These are phyloP conservation scores for Mellivora capensis DNA, from an alignment of 2,113 vertebrate genomes.

Conservation along the genomic window DNA sequence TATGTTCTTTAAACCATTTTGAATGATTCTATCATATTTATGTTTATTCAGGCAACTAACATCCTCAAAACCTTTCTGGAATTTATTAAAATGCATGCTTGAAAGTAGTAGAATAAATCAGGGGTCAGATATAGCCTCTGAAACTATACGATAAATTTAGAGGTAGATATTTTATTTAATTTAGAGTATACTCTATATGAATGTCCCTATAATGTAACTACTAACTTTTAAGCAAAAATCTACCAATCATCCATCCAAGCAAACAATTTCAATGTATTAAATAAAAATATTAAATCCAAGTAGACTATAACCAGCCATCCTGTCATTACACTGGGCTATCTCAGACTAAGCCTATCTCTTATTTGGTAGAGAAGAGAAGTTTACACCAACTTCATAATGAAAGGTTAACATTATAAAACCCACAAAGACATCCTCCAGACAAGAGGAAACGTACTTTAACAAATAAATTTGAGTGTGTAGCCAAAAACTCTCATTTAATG, in stretches of 20 bases:
- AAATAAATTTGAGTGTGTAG: slow-evolving; percentile 11
- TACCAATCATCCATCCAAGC: background rate
- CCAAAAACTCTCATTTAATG: background rate
- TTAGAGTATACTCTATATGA: background rate
- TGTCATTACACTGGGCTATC: background rate
- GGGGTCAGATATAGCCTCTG: background rate
- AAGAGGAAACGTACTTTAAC: slow-evolving; percentile 45
- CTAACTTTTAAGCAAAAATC: slow-evolving; percentile 23
- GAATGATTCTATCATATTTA: background rate
- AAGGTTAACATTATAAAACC: slow-evolving; percentile 9
- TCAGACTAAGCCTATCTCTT: background rate
- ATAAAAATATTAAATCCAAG: background rate
- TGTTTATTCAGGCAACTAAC: background rate
- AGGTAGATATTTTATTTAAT: background rate
- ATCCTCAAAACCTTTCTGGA: background rate
- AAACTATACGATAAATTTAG: background rate
- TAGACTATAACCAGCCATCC: background rate
- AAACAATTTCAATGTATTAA: background rate
- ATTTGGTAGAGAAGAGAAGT: background rate
- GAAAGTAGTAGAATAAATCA: background rate
- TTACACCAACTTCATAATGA: slow-evolving; percentile 22
- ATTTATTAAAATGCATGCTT: slow-evolving; percentile 1
- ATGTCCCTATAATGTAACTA: background rate
- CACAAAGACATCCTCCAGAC: slow-evolving; percentile 33
- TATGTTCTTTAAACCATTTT: background rate